Base-by-base conservation (phyloP, 2,888 invertebrate species). In the Drosophila anomalata region DNA sequence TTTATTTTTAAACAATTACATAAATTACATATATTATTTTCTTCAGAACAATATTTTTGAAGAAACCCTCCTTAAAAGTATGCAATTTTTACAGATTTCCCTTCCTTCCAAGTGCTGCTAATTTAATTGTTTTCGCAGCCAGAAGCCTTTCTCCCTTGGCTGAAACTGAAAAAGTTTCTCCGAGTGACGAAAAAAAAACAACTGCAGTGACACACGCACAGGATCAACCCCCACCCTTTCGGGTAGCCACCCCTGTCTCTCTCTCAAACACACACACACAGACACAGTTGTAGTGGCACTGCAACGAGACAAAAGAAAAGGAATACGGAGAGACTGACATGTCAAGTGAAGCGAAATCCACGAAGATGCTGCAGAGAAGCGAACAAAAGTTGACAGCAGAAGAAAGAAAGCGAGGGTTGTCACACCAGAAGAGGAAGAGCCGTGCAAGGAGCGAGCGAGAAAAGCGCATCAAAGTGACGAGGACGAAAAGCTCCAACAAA, bases 381-480 rank as follows among this genome's bases (percentile, higher is more conserved):
- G 54, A 54, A 62, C 50, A 48, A 65, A 62, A 73, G 73, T 39
- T 70, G 63, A 72, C 73, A 72, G 51, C 44, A 52, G 24, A 20
- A 47, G 24, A 33, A 41, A 14, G 14, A 29, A 33, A 22, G 33
- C 11, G 41, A 33, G 31, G 50, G 39, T 22, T 29, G 61, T 26
- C 62, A 60, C 12, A 3, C 17, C 29, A 9, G 9, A 14, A 36
- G 14, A 14, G 31, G 20, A 44, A 26, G 20, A 29, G 48, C 48
- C 36, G 41, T 39, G 42, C 39, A 17, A 51, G 51, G 51, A 55
- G 48, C 17, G 67, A 50, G 50, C 41, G 51, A 42, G 55, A 41
- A 48, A 39, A 33, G 61, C 68, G 59, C 73, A 68, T 70, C 73
- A 76, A 77, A 73, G 70, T 75, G 77, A 83, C 78, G 83, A 87